Evolutionary conservation across 2,113 vertebrate genomes (phyloP).

Genomic region (Carassius carassius): DNA sequence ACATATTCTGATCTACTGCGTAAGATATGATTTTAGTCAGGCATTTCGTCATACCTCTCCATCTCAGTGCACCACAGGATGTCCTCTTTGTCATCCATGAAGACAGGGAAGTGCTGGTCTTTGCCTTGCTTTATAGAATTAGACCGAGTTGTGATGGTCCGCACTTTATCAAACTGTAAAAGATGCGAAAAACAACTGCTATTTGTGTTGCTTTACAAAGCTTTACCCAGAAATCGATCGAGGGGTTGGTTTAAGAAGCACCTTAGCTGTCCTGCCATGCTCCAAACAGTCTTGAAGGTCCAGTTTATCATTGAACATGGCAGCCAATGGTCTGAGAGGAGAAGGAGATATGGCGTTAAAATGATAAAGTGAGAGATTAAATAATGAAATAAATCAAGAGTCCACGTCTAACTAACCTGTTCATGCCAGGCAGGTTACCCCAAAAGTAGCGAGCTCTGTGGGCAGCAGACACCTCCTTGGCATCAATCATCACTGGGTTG

Average conservation of each 20-base stretch:
- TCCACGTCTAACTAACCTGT: slow-evolving; percentile 87
- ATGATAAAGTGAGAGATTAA: background rate
- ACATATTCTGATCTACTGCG: no score
- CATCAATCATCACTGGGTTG: slow-evolving; percentile 99
- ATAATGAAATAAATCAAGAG: background rate
- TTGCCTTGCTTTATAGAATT: slow-evolving; percentile 99
- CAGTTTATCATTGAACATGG: slow-evolving; percentile 88
- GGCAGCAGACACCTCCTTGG: slow-evolving; percentile 97
- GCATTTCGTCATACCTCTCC: slow-evolving; percentile 82
- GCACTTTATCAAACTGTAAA: slow-evolving; percentile 92
- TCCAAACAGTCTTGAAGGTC: slow-evolving; percentile 96
- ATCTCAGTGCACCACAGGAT: slow-evolving; percentile 99
- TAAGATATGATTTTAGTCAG: no score
- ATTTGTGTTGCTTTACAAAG: no score
- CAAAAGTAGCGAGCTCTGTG: slow-evolving; percentile 98
- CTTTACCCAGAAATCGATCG: background rate
- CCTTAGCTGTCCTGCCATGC: slow-evolving; percentile 96
- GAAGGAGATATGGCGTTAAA: background rate
- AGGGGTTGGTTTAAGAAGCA: slow-evolving; percentile 55
- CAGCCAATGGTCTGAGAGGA: slow-evolving; percentile 83
- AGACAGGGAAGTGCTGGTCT: slow-evolving; percentile 98
- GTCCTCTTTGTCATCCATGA: slow-evolving; percentile 98
- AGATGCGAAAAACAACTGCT: background rate
- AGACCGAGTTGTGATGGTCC: slow-evolving; percentile 97
- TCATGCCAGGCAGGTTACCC: slow-evolving; percentile 99